Base-by-base conservation (phyloP, 2,113 vertebrate species). In the Galemys pyrenaicus region DNA sequence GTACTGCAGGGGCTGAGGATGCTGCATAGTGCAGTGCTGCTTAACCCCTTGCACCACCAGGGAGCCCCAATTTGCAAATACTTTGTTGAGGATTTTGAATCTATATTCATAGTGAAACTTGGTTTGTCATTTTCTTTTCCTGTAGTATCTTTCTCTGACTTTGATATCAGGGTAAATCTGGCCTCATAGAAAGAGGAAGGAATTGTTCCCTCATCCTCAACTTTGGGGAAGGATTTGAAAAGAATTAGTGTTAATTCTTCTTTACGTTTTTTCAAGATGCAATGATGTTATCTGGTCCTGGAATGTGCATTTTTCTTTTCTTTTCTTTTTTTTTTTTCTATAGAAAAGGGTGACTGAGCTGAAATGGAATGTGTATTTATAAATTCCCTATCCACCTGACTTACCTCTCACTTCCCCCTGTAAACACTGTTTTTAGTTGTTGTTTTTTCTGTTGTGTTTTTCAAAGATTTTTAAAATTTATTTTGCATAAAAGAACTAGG, bases 221-320 rank as follows among this genome's bases (percentile, higher is more conserved):
- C 39, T 75, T 86, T 82, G 46, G 32, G 56, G 32, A 83, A 73
- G 84, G 91, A 39, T 68, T 84, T 94, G 71, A 44, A 58, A 83
- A 19, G 19, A 17, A 83, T 67, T 86, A 13, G 3, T 80, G 46
- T 89, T 73, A 73, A 92, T 62, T 75, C 44, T 83, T 44, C n/a
- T n/a, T n/a, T 86, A 73, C 39, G 46, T 46, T 81, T 81, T 79
- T 19, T 78, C 77, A 80, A 79, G 87, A 83, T 78, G 46, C 3
- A 67, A 7, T 16, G 20, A 77, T 81, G 5, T 16, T 39, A 77
- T 70, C 44, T 54, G 19, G 9, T 81, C 60, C 54, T 58, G 24
- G 37, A 67, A 46, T 46, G 44, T 46, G n/a, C n/a, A n/a, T n/a
- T n/a, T n/a, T n/a, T n/a, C n/a, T n/a, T n/a, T n/a, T n/a, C n/a